A percentile compares a stretch with the other conserved stretches of the same genome.
Evolutionary conservation across 1,140 invertebrate genomes (phyloP).

Genomic region (Ooceraea biroi): DNA sequence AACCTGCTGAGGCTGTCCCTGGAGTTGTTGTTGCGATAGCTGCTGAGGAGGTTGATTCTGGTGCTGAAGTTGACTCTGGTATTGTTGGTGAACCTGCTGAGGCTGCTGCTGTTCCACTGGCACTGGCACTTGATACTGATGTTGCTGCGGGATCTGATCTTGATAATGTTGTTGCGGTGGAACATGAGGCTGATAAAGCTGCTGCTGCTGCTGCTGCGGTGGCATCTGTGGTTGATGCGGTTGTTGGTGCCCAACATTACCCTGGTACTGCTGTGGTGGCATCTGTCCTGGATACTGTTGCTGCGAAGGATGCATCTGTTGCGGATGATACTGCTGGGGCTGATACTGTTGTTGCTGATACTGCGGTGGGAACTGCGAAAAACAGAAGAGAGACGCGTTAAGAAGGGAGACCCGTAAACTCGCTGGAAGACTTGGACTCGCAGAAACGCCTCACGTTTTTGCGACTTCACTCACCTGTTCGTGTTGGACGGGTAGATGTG

Average conservation of each 20-base stretch:
- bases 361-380: slow-evolving; percentile 64
- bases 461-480: slow-evolving; percentile 67
- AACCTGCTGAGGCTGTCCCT: slow-evolving; percentile 42
- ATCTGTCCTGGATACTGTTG: slow-evolving; percentile 70
- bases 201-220: slow-evolving; percentile 60
- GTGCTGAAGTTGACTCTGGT: slow-evolving; percentile 42
- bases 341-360: slow-evolving; percentile 64
- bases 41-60: slow-evolving; percentile 62
- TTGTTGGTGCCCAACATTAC: no score
- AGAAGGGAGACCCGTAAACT: not conserved
- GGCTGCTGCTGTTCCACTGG: slow-evolving; percentile 50
- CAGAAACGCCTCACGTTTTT: slow-evolving; percentile 3
- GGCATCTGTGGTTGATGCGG: slow-evolving; percentile 61
- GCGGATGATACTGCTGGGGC: slow-evolving; percentile 54
- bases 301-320: slow-evolving; percentile 51
- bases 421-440: not conserved
- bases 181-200: slow-evolving; percentile 63
- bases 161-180: slow-evolving; percentile 70
- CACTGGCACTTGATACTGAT: slow-evolving; percentile 64
- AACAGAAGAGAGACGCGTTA: not conserved
- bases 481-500: slow-evolving; percentile 62
- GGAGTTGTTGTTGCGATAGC: slow-evolving; percentile 4
- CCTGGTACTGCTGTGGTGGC: no score
- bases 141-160: slow-evolving; percentile 59
- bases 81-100: slow-evolving; percentile 35